Percentiles rank a stretch among this genome's conserved stretches.
These are phyloP conservation scores for Pseudomyrmex concolor DNA, from an alignment of 1,140 invertebrate genomes.

Conservation along the genomic window DNA sequence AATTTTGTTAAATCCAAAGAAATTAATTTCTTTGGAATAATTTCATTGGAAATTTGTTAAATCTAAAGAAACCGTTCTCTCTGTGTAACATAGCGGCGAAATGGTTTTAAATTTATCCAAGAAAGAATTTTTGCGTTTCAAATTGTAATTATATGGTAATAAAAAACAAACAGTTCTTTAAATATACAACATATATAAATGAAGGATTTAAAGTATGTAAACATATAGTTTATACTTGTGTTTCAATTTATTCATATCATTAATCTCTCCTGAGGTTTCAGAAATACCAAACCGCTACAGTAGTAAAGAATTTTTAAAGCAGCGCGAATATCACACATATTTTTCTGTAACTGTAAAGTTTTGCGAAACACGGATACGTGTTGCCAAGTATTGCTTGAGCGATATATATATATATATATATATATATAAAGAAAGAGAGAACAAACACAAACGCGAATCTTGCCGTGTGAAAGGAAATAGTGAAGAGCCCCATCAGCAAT, in stretches of 20 bases:
- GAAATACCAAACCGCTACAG: slow-evolving; percentile 5
- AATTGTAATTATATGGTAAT: neutral
- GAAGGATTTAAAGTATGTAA: neutral
- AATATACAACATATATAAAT: too few species aligned
- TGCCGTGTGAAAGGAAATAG: slow-evolving; percentile 11
- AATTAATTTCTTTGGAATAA: too few species aligned
- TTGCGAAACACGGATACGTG: slow-evolving; percentile 15
- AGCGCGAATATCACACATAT: neutral
- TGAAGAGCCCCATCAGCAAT: neutral
- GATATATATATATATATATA: too few species aligned
- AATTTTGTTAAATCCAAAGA: too few species aligned
- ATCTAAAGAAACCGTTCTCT: too few species aligned
- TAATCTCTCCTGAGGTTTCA: neutral
- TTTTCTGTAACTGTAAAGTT: neutral
- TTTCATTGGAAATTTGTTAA: too few species aligned
- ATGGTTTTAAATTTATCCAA: neutral
- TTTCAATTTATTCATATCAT: neutral
- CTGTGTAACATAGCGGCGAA: neutral
- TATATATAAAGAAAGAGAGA: neutral
- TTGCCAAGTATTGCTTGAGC: slow-evolving; percentile 1
- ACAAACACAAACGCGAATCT: slow-evolving; percentile 4
- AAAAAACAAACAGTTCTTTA: too few species aligned
- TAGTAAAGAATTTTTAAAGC: slow-evolving; percentile 8
- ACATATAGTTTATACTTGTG: neutral
- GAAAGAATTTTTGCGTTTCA: neutral